Evolutionary conservation across 37 sponge, comb jelly and placozoan species (phyloP).

Genomic region (Lycopodina hypogea): DNA sequence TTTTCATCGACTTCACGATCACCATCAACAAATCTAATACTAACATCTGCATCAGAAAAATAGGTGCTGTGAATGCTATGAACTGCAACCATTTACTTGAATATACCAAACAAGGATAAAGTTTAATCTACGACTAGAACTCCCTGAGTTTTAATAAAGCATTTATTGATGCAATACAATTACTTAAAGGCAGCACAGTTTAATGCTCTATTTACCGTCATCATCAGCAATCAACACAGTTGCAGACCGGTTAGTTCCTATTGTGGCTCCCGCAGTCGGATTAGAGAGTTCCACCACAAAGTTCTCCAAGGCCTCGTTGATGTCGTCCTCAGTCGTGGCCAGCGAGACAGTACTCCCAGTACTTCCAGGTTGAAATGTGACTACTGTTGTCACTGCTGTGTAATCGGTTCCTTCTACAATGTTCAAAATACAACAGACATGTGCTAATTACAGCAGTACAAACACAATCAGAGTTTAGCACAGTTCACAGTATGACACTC

Average conservation of each 20-base stretch:
- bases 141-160: not conserved
- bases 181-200: not conserved
- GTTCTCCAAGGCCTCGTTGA: constrained; percentile 16
- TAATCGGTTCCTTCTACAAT: too few species aligned
- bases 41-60: not conserved
- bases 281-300: not conserved
- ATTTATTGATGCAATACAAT: not conserved
- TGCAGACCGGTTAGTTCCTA: not conserved
- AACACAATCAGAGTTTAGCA: too few species aligned
- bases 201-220: not conserved
- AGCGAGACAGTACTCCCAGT: not conserved
- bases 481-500: too few species aligned
- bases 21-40: not conserved
- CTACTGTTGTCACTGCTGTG: not conserved
- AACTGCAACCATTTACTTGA: too few species aligned
- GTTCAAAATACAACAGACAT: not conserved
- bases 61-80: too few species aligned
- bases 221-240: not conserved
- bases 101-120: too few species aligned
- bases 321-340: constrained; percentile 29
- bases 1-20: not conserved
- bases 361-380: constrained; percentile 16
- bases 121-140: too few species aligned
- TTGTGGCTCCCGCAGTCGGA: not conserved
- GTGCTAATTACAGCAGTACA: not conserved